Base-by-base conservation (phyloP, 2,797 vertebrate species). In the Poecilia velifera region DNA sequence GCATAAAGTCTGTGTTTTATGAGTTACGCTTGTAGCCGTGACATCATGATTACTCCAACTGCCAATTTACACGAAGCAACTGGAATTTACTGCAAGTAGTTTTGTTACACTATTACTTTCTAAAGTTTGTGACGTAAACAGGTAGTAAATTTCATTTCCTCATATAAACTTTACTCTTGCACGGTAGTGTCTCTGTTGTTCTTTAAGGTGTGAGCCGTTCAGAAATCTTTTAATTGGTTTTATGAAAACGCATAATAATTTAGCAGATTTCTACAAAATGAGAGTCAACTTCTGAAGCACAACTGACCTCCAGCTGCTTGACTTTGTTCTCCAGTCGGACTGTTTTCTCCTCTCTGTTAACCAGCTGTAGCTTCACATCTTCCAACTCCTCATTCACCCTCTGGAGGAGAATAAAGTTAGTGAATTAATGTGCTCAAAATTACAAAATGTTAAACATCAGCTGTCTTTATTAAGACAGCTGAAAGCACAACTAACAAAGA, bases 291-390 rank as follows among this genome's bases (percentile, higher is more conserved):
- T 46, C 14, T 71, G 4, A 28, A 71, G 68, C 2, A 28, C 41
- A 2, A 73, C 73, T 88, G 87, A 99, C 98, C 94, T 98, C 93
- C n/a, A 97, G 83, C 77, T 94, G 88, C 5, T 85, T 85, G 74
- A 96, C 85, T 53, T 94, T 93, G 83, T 93, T 94, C 86, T 97
- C 89, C 0, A 95, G 83, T 12, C 88, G 80, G 3, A 73, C 72
- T 8, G 88, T 91, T 84, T 94, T 95, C 81, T 76, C 91, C 71
- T 92, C 92, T 85, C 94, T 93, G 1, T 91, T 85, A 64, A 88
- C 93, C n/a, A 97, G 92, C 72, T 96, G 94, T 66, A 89, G 88
- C 82, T 80, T 95, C 76, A 96, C 87, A 78, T 91, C 92, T 74
- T 87, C 89, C 73, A 96, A 93, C 75, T 97, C 96, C 72, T 97